Evolutionary conservation across 1,140 invertebrate genomes (phyloP), one percentile per base, ranked within the genome.

Genomic region (Formica selysi): DNA sequence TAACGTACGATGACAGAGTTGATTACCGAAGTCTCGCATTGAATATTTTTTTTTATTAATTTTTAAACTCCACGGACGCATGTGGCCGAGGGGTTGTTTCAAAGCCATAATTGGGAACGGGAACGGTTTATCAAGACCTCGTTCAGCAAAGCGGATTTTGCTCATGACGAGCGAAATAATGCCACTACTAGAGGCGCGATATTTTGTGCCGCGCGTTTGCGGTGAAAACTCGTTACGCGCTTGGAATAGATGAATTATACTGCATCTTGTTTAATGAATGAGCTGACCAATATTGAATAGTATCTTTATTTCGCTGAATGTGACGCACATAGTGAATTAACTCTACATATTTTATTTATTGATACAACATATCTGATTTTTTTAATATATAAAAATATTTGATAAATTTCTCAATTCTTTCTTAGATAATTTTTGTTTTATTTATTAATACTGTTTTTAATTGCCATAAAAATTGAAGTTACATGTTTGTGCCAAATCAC

Each of bases 71-170:
- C 54, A 51, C 8, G 29, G n/a, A 16, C 22, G 79, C 29, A 7
- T 29, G 79, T 62, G 48, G 16, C 54, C 79, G 51, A 48, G 68
- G 54, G 54, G 54, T 59, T 74, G 54, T 83, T 83, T 74, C 67
- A 70, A 26, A 74, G 68, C 67, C 54, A 26, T 83, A 83, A 83
- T 83, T 83, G 79, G 44, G 32, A 29, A 61, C 79, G 68, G 68
- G 68, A 81, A 59, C 38, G 79, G 54, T 83, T 83, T 83, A 83
- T 83, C 73, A 83, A 83, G 79, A 83, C 68, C 67, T 83, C 68
- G 78, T 81, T 81, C 51, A 41, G 67, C 68, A 29, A 48, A 61
- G 62, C 68, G 68, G 68, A 73, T 74, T 83, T 80, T 74, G 26
- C 68, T 71, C 79, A 44, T 73, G 57, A 83, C 68, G 54, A 41